These are phyloP conservation scores for Trachymyrmex cornetzi DNA, from an alignment of 1,140 invertebrate species.

Conservation along the genomic window DNA sequence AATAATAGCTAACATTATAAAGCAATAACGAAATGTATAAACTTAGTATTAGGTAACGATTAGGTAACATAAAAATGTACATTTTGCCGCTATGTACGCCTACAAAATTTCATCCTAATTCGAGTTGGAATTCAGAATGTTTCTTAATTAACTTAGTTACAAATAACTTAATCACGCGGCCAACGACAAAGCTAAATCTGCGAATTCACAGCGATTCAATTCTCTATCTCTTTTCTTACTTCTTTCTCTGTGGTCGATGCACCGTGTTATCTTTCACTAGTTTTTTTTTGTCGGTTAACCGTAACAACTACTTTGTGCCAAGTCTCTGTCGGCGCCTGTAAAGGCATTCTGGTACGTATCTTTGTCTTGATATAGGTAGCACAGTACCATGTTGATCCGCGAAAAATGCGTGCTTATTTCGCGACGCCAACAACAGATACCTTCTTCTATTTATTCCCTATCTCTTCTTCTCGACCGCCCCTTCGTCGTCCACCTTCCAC, in stretches of 20 bases:
- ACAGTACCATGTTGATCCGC: conserved; percentile 34
- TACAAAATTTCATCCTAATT: conserved; percentile 4
- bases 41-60: background rate
- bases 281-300: conserved; percentile 9
- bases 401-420: conserved; percentile 56
- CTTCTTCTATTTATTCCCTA: background rate
- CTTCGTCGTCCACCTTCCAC: conserved; percentile 4
- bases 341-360: conserved; percentile 27
- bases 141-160: conserved; percentile 40
- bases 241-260: background rate
- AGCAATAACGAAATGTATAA: background rate
- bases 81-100: background rate
- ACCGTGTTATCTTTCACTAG: conserved; percentile 13
- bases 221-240: background rate
- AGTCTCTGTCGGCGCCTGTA: conserved; percentile 1
- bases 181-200: conserved; percentile 41
- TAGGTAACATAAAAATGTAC: background rate
- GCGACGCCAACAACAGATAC: conserved; percentile 20
- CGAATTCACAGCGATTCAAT: conserved; percentile 18
- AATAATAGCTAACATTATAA: conserved; percentile 6
- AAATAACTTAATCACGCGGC: conserved; percentile 16
- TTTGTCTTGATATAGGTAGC: conserved; percentile 6
- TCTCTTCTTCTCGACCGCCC: background rate
- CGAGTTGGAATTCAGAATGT: conserved; percentile 18
- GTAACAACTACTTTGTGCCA: conserved; percentile 44